A percentile compares a stretch with the other conserved stretches of the same genome.
phyloP scores from a whole-genome alignment of 2,888 invertebrate genomes.

The Cantharis flavilabris region DNA sequence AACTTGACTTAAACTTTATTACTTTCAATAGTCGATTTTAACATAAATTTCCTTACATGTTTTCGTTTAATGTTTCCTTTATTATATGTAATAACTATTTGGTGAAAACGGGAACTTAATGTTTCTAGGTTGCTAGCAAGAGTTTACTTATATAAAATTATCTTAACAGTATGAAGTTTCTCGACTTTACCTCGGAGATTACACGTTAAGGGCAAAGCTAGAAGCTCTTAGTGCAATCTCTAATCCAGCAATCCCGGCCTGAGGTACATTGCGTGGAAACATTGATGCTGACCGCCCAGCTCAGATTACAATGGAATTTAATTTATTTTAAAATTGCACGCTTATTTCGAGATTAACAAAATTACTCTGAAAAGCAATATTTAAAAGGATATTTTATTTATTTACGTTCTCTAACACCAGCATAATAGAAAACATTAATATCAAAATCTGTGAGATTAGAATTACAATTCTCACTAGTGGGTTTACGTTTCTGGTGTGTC shows the following conservation, averaged over 20 bases:
- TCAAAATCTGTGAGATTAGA: background rate
- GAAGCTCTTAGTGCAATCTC: conserved; percentile 47
- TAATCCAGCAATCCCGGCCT: conserved; percentile 50
- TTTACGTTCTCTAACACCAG: background rate
- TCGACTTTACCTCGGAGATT: conserved; percentile 48
- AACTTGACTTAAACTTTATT: background rate
- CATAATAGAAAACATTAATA: background rate
- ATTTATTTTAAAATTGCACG: conserved; percentile 43
- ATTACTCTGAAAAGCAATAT: conserved; percentile 16
- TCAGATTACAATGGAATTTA: conserved; percentile 54
- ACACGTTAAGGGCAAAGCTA: conserved; percentile 46
- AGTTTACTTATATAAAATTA: conserved; percentile 45
- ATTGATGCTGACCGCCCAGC: conserved; percentile 55
- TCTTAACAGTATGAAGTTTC: conserved; percentile 50
- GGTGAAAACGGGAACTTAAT: conserved; percentile 23
- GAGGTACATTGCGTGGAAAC: conserved; percentile 55
- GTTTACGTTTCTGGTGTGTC: conserved; percentile 2
- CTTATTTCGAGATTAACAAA: conserved; percentile 19
- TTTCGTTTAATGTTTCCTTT: conserved; percentile 14
- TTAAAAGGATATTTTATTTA: conserved; percentile 25
- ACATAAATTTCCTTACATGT: conserved; percentile 12
- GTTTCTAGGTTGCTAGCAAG: conserved; percentile 19
- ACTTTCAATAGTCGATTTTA: background rate
- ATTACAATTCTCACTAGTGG: background rate
- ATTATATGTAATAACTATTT: conserved; percentile 18